Percentiles rank a stretch among this genome's conserved stretches.
Conservation (phyloP, 2,888 invertebrate genomes). For the Drosophila rubida region DNA sequence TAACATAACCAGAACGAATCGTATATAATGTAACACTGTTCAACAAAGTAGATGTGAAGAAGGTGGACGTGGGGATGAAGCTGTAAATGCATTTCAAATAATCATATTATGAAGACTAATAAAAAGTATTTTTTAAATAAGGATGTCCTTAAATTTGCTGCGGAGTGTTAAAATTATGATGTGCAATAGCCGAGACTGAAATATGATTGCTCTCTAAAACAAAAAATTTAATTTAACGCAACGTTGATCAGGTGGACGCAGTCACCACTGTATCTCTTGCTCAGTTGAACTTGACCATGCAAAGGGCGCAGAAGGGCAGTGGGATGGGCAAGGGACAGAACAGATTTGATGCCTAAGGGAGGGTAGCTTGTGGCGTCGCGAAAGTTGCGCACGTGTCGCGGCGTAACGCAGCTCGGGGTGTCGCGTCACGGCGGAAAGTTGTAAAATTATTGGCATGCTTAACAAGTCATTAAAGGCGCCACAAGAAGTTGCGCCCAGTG, state of each 20-base stretch:
- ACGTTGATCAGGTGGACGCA: constrained; percentile 72
- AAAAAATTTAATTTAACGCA: constrained; percentile 83
- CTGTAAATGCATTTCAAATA: not conserved
- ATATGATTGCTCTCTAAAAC: constrained; percentile 46
- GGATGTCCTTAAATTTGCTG: not conserved
- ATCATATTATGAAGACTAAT: too few species aligned
- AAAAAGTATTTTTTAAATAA: too few species aligned
- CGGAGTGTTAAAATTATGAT: constrained; percentile 35
- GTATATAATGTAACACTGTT: constrained; percentile 23
- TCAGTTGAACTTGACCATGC: constrained; percentile 70
- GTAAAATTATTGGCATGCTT: constrained; percentile 79
- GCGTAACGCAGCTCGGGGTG: constrained; percentile 21
- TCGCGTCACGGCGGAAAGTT: constrained; percentile 58
- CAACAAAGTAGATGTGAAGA: constrained; percentile 8
- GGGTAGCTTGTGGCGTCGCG: constrained; percentile 52
- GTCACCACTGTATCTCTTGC: constrained; percentile 27
- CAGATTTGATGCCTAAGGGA: not conserved
- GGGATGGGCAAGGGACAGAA: not conserved
- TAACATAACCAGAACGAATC: constrained; percentile 23
- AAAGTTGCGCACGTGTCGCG: constrained; percentile 70
- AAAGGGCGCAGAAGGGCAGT: constrained; percentile 1
- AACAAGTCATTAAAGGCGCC: constrained; percentile 69
- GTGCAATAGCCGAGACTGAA: constrained; percentile 58
- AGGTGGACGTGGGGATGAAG: too few species aligned
- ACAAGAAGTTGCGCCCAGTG: constrained; percentile 30